A percentile compares a stretch with the other conserved stretches of the same genome.
Evolutionary conservation across 2,888 invertebrate species (phyloP).

Genomic region (Athetis lepigone): DNA sequence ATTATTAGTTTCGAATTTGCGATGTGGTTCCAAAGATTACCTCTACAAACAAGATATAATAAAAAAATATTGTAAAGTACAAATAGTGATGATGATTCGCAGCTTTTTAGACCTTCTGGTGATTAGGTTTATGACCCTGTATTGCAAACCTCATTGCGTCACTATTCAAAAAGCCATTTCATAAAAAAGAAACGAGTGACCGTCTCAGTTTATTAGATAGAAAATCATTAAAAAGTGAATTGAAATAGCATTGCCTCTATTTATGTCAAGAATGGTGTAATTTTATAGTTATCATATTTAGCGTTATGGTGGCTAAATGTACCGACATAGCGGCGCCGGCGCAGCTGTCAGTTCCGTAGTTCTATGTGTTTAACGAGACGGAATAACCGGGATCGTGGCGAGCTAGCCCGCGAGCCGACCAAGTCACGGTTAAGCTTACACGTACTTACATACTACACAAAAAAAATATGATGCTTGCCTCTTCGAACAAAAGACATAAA

Average conservation of each 20-base stretch:
- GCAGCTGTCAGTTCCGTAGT: background rate
- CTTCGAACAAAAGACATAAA: background rate
- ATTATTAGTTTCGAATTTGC: no score
- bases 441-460: slow-evolving; percentile 3
- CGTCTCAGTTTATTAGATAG: no score
- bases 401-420: background rate
- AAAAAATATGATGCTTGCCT: background rate
- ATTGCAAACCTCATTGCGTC: no score
- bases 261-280: background rate
- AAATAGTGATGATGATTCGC: no score
- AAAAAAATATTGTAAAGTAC: no score
- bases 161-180: no score
- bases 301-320: slow-evolving; percentile 1
- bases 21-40: no score
- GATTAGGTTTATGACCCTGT: no score
- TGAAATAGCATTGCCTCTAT: background rate
- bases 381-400: slow-evolving; percentile 16
- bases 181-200: no score
- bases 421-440: slow-evolving; percentile 11
- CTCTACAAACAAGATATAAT: no score
- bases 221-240: background rate
- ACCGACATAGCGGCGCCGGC: background rate
- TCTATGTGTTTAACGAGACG: slow-evolving; percentile 23
- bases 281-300: background rate
- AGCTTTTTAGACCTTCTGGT: no score